Evolutionary conservation across 2,113 vertebrate genomes (phyloP), one percentile per base, ranked within the genome.

Genomic region (Murina feae): DNA sequence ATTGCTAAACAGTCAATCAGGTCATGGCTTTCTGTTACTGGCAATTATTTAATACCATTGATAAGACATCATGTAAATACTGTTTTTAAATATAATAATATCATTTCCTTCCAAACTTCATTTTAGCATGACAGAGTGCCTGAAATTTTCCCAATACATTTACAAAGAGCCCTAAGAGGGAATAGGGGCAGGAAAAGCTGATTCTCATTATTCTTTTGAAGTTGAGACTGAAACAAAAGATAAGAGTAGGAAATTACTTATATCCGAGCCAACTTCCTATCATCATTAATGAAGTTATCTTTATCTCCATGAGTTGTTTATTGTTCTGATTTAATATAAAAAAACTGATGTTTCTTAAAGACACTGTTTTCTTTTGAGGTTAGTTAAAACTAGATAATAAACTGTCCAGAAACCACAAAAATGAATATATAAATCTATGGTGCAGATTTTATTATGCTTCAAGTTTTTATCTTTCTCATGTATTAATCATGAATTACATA

Each of bases 251-350:
- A 94, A 94, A 96, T 96, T 94, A 94, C 5, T 80, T 69, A 85
- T 91, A 89, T 93, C 42, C 21, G 4, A 93, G 44, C 74, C 32
- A 93, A 53, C 92, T 39, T 4, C 92, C 94, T 96, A 12, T 88
- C 49, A 85, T 94, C 39, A 95, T 87, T 97, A 97, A 95, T 96
- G 74, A 97, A 92, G 20, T 94, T 88, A 9, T 94, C 93, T 94
- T 96, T 21, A 95, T 96, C 96, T 96, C 49, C 63, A 78, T n/a
- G 96, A 94, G 92, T 91, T 94, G 93, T 95, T 96, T 96, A 91
- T 89, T 96, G 92, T 96, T 84, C 14, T 16, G 65, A 20, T 94
- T 96, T 94, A 96, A 95, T 66, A 96, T 69, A 89, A 25, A 72
- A 72, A 95, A 79, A 94, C 93, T 81, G 47, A 66, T 53, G 63